phyloP scores from a whole-genome alignment of 92 coral and sea anemone genomes.

The Bergia sp. region DNA sequence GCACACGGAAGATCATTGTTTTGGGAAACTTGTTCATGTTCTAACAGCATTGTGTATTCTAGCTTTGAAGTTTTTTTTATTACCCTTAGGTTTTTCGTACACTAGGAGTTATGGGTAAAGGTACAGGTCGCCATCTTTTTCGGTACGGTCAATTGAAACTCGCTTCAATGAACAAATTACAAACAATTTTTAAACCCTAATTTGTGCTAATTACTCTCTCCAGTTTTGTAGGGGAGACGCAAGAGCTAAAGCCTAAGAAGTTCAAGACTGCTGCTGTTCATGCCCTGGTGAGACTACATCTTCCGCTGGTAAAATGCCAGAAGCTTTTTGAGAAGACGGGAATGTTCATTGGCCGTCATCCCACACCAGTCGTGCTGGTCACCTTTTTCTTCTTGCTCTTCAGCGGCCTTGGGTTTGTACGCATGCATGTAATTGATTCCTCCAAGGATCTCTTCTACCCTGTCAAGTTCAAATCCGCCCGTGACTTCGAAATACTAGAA shows the following conservation, averaged over 20 bases:
- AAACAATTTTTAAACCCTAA: no score
- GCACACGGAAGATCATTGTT: no score
- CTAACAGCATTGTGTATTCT: no score
- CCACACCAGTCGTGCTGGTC: not conserved
- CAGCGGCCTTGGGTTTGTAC: conserved; percentile 57
- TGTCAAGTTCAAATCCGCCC: conserved; percentile 14
- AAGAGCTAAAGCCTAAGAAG: not conserved
- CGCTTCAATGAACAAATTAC: no score
- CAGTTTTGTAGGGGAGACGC: conserved; percentile 24
- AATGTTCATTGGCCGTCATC: conserved; percentile 40
- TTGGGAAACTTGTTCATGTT: no score
- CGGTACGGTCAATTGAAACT: no score
- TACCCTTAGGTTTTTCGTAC: no score
- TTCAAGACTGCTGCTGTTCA: not conserved
- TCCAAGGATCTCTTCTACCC: conserved; percentile 41
- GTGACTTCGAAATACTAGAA: conserved; percentile 24
- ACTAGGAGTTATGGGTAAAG: no score
- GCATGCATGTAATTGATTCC: conserved; percentile 26
- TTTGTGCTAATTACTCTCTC: not conserved
- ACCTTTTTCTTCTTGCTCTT: conserved; percentile 33
- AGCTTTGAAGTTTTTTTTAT: no score
- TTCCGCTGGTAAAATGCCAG: conserved; percentile 52
- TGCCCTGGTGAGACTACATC: conserved; percentile 34
- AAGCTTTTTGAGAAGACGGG: conserved; percentile 51
- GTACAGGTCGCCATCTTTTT: no score